Evolutionary conservation across 2,797 vertebrate species (phyloP).

Genomic region (Atherinosoma microstoma): DNA sequence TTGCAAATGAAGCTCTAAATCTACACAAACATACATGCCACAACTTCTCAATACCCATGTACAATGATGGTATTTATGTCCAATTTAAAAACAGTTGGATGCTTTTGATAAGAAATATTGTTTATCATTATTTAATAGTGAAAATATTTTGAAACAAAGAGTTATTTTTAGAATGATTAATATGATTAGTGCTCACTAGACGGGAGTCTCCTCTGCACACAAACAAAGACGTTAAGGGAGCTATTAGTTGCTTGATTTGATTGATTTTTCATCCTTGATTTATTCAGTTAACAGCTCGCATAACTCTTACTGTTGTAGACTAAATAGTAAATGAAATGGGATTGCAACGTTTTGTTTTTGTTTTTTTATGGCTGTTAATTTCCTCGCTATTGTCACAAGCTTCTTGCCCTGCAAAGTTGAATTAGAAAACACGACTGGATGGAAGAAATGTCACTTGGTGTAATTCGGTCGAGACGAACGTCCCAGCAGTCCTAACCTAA

Average conservation of each 20-base stretch:
- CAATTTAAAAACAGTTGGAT: background rate
- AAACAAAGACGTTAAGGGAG: slow-evolving; percentile 74
- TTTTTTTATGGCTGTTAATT: background rate
- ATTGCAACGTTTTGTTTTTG: background rate
- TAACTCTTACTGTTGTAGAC: slow-evolving; percentile 54
- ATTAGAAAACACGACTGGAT: slow-evolving; percentile 49
- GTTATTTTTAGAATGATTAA: slow-evolving; percentile 72
- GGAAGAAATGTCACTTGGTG: slow-evolving; percentile 63
- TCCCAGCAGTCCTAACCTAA: slow-evolving; percentile 76
- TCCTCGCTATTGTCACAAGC: slow-evolving; percentile 38
- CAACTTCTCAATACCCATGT: too few relatives aligned
- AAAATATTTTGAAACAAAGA: slow-evolving; percentile 52
- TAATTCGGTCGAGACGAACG: slow-evolving; percentile 72
- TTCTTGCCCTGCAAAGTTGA: slow-evolving; percentile 57
- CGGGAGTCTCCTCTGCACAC: slow-evolving; percentile 73
- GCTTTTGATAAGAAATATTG: too few relatives aligned
- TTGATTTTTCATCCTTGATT: slow-evolving; percentile 80
- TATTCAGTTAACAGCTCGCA: slow-evolving; percentile 69
- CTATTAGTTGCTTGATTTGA: slow-evolving; percentile 81
- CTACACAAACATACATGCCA: slow-evolving; percentile 4
- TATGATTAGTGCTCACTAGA: slow-evolving; percentile 67
- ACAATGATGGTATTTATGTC: background rate
- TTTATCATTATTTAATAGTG: too few relatives aligned
- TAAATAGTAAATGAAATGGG: slow-evolving; percentile 41
- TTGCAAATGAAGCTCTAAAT: slow-evolving; percentile 1